A percentile compares a stretch with the other conserved stretches of the same genome.
phyloP scores from a whole-genome alignment of 1,140 invertebrate genomes.

The Cyclina sinensis region DNA sequence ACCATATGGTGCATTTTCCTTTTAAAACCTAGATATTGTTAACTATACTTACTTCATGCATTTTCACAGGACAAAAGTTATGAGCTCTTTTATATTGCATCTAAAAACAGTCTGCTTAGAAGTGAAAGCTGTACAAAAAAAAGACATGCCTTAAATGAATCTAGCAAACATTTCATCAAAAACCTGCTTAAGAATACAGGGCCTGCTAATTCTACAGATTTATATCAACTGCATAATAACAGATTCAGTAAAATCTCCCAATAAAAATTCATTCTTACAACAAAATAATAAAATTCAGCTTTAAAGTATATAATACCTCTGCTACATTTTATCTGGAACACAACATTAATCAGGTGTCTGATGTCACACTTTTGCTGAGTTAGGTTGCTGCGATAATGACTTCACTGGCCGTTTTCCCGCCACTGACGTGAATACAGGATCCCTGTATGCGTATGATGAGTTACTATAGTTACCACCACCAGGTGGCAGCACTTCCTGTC shows the following conservation, averaged over 20 bases:
- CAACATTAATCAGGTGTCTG: not conserved
- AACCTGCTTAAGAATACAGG: too few relatives aligned
- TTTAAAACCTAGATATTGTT: too few relatives aligned
- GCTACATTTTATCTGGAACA: not conserved
- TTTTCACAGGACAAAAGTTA: too few relatives aligned
- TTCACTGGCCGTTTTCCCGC: slow-evolving; percentile 67
- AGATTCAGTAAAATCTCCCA: not conserved
- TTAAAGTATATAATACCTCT: not conserved
- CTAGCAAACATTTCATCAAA: too few relatives aligned
- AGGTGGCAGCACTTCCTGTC: slow-evolving; percentile 50
- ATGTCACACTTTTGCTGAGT: slow-evolving; percentile 65
- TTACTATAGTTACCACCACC: slow-evolving; percentile 60
- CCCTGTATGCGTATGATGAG: slow-evolving; percentile 56
- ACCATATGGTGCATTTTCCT: too few relatives aligned
- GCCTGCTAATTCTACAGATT: too few relatives aligned
- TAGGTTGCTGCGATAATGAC: slow-evolving; percentile 61
- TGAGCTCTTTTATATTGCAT: too few relatives aligned
- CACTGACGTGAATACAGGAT: slow-evolving; percentile 61
- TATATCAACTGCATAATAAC: not conserved
- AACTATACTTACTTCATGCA: too few relatives aligned
- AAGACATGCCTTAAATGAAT: too few relatives aligned
- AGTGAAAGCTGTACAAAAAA: too few relatives aligned
- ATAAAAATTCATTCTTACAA: not conserved
- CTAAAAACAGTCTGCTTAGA: too few relatives aligned
- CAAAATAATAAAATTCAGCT: not conserved